Evolutionary conservation across 2,113 vertebrate genomes (phyloP).

Genomic region (Odontophorus gujanensis): DNA sequence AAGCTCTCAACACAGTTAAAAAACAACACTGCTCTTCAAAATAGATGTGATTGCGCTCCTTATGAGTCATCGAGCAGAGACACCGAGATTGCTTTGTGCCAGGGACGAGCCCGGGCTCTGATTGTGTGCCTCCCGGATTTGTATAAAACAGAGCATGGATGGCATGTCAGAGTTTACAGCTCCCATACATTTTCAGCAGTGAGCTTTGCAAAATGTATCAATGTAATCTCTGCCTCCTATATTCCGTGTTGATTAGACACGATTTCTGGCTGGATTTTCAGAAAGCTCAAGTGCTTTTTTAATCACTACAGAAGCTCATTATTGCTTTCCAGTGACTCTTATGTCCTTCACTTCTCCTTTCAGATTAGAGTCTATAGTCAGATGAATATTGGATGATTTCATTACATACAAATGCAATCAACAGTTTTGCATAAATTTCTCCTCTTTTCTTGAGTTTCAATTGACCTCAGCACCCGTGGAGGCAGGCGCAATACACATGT

Average conservation of each 20-base stretch:
- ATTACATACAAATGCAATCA: conserved; percentile 91
- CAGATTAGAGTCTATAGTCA: conserved; percentile 88
- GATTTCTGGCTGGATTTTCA: conserved; percentile 85
- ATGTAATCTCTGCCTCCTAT: conserved; percentile 87
- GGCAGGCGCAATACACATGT: conserved; percentile 87
- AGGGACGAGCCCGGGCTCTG: conserved; percentile 67
- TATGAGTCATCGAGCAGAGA: conserved; percentile 65
- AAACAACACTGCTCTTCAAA: conserved; percentile 68
- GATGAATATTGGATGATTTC: conserved; percentile 93
- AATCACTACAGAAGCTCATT: conserved; percentile 91
- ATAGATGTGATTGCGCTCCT: conserved; percentile 78
- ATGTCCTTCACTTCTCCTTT: conserved; percentile 92
- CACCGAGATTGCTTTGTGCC: conserved; percentile 76
- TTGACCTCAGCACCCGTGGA: conserved; percentile 86
- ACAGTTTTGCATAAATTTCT: conserved; percentile 90
- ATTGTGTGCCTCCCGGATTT: conserved; percentile 76
- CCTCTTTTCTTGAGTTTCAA: conserved; percentile 89
- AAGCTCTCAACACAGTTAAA: conserved; percentile 60
- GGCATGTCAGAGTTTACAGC: conserved; percentile 80
- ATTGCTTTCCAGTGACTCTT: conserved; percentile 90
- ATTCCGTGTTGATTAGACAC: conserved; percentile 90
- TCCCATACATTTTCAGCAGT: conserved; percentile 79
- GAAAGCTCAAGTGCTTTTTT: conserved; percentile 88
- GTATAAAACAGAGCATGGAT: conserved; percentile 71
- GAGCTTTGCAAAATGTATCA: conserved; percentile 81